These are phyloP conservation scores for Oscheius sp. DNA, from an alignment of 2,888 invertebrate genomes.

Conservation along the genomic window DNA sequence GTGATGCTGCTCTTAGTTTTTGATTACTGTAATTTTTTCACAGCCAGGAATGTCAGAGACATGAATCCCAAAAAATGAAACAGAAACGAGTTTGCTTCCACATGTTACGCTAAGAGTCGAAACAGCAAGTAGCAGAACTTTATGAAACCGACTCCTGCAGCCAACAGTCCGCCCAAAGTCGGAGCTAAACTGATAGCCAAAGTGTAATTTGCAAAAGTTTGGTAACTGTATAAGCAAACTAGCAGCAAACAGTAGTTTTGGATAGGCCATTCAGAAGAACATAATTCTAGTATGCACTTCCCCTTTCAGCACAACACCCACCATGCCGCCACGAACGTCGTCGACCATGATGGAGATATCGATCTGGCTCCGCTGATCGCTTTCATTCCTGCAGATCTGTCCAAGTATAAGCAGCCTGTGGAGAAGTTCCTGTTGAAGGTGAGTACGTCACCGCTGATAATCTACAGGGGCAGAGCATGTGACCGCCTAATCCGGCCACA, in stretches of 20 bases:
- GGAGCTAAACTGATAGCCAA: too few species aligned
- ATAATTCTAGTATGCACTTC: not conserved
- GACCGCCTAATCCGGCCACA: not conserved
- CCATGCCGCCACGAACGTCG: constrained; percentile 71
- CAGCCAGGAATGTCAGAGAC: too few species aligned
- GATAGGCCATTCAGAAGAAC: not conserved
- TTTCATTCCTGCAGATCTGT: constrained; percentile 67
- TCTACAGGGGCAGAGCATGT: not conserved
- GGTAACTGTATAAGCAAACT: too few species aligned
- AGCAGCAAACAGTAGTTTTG: too few species aligned
- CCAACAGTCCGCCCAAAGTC: too few species aligned
- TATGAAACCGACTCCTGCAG: too few species aligned
- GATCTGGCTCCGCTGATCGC: constrained; percentile 71
- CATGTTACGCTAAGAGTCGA: too few species aligned
- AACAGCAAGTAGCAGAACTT: too few species aligned
- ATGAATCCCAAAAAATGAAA: too few species aligned
- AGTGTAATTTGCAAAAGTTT: too few species aligned
- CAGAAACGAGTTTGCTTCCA: too few species aligned
- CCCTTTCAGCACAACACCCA: constrained; percentile 68
- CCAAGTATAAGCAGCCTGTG: constrained; percentile 66
- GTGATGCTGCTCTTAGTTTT: not conserved
- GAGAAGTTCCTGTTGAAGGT: constrained; percentile 60
- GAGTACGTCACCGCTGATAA: not conserved
- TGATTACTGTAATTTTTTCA: not conserved
- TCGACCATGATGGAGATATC: constrained; percentile 70